A percentile compares a stretch with the other conserved stretches of the same genome.
Conservation (phyloP, 2,888 invertebrate genomes). For the Cheilosia urbana region DNA sequence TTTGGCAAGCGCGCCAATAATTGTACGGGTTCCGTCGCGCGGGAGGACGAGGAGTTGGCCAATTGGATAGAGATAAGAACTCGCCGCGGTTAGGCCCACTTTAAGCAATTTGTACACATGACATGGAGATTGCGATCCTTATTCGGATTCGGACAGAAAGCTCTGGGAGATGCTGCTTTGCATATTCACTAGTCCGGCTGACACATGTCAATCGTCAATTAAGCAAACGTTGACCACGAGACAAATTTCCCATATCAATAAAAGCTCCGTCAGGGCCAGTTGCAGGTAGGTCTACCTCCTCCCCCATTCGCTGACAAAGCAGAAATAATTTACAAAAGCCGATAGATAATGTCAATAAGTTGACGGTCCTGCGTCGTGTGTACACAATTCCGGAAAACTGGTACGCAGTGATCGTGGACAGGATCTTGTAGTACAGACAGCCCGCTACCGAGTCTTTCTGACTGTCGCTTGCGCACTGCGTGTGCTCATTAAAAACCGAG, state of each 20-base stretch:
- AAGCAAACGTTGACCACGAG: constrained; percentile 40
- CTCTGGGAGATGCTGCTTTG: constrained; percentile 48
- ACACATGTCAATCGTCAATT: constrained; percentile 64
- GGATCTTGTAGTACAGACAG: constrained; percentile 62
- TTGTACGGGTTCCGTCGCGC: constrained; percentile 50
- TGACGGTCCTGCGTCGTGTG: constrained; percentile 29
- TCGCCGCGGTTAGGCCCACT: constrained; percentile 11
- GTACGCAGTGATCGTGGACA: constrained; percentile 62
- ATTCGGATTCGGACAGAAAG: constrained; percentile 32
- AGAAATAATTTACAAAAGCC: constrained; percentile 1
- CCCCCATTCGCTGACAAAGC: background rate
- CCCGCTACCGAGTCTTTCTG: constrained; percentile 60
- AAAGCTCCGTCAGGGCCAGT: constrained; percentile 4
- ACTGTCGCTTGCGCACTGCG: constrained; percentile 51
- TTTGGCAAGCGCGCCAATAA: constrained; percentile 56
- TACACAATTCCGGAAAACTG: constrained; percentile 49
- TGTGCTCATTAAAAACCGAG: constrained; percentile 76
- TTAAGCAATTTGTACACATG: constrained; percentile 69
- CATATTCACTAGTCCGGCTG: constrained; percentile 52
- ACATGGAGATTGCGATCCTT: constrained; percentile 53
- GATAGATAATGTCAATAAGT: constrained; percentile 54
- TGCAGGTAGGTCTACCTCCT: background rate
- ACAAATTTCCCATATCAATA: constrained; percentile 30
- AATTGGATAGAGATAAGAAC: constrained; percentile 58
- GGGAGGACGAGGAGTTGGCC: constrained; percentile 17